Evolutionary conservation across 2,113 vertebrate species (phyloP).

Genomic region (Pelodiscus sinensis): DNA sequence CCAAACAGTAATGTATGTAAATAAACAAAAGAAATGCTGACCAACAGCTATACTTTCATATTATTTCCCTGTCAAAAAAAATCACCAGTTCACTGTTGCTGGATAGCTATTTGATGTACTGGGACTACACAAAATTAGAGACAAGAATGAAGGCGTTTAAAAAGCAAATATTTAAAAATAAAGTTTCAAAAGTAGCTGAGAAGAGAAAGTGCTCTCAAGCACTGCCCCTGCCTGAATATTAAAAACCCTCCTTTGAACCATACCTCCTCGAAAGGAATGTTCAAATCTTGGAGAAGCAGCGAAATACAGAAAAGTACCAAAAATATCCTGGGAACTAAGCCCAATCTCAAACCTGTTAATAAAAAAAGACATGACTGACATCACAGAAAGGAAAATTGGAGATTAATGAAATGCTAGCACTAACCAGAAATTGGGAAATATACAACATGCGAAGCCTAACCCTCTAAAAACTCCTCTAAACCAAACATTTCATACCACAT

Average conservation of each 20-base stretch:
- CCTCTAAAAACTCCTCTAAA: neutral
- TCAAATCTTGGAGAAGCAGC: neutral
- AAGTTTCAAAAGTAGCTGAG: slow-evolving; percentile 57
- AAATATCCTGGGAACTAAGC: neutral
- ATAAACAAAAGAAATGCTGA: slow-evolving; percentile 27
- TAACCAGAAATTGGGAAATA: neutral
- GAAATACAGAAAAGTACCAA: neutral
- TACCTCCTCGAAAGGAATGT: neutral
- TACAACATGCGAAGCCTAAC: neutral
- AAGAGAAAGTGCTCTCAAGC: slow-evolving; percentile 32
- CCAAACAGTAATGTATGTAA: slow-evolving; percentile 16
- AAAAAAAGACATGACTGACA: neutral
- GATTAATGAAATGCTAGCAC: neutral
- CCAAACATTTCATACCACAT: neutral
- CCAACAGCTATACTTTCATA: neutral
- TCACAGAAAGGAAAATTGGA: slow-evolving; percentile 9
- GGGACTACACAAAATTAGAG: neutral
- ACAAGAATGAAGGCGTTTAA: slow-evolving; percentile 24
- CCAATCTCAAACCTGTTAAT: neutral
- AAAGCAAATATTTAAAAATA: slow-evolving; percentile 51
- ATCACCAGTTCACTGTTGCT: slow-evolving; percentile 68
- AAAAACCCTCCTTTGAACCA: slow-evolving; percentile 43
- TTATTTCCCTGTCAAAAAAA: slow-evolving; percentile 58
- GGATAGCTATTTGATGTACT: slow-evolving; percentile 42
- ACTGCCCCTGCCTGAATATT: neutral